Base-by-base conservation (phyloP, 2,113 vertebrate genomes). In the Elaphurus davidianus region DNA sequence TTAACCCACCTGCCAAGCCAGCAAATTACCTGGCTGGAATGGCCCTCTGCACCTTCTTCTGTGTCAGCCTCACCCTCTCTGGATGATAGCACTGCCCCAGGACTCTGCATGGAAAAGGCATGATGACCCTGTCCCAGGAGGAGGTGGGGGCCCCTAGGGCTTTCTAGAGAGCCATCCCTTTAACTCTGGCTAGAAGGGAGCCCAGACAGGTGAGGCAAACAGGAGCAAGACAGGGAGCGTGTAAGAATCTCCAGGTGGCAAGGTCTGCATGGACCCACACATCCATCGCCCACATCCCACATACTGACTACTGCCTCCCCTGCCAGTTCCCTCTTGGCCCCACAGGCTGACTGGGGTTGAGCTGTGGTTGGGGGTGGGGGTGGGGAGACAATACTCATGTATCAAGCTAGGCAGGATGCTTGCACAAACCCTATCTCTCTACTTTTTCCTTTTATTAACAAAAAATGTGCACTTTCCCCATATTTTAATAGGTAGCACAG, bases 181-280 rank as follows among this genome's bases (percentile, higher is more conserved):
- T 40, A 33, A 71, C 78, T 94, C 74, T 71, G 60, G 27, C 64
- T 85, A 96, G 93, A 97, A 98, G 64, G 87, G 54, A 97, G 93
- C 87, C 97, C 84, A 67, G 83, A 43, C 16, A 76, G 76, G 87
- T 60, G 57, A 97, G 74, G 82, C 21, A 45, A 79, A 71, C 43
- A 64, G 62, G 82, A 92, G 28, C 33, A 74, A 85, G 95, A 76
- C 1, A 30, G 55, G 36, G 50, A 89, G 71, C 0, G 1, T 30
- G 45, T 21, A 57, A 85, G 85, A 45, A 45, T 82, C 64, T 87
- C 54, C 17, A 40, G 91, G 57, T 36, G 87, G 81, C 2, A 9
- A 91, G 57, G 76, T 83, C 95, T 96, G 43, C 88, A 90, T 64
- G 81, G 43, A 83, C 71, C 81, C 57, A 25, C 36, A 45, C 60